Base-by-base conservation (phyloP, 1,140 invertebrate species). In the Macrostomum lignano region DNA sequence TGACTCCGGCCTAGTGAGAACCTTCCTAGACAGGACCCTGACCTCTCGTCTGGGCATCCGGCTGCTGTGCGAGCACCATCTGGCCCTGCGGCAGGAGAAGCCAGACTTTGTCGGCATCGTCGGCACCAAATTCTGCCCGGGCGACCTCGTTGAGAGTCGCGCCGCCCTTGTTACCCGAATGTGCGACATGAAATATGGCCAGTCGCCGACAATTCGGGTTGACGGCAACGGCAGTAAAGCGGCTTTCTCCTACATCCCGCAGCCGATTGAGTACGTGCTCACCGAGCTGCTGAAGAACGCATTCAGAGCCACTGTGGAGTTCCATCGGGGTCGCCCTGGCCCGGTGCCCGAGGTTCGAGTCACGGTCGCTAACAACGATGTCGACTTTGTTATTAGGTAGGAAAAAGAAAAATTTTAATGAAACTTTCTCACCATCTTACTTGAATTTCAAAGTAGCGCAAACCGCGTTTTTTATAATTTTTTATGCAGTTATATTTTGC, bases 241-340 rank as follows among this genome's bases (percentile, higher is more conserved):
- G 21, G 49, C 49, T 5, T 67, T 68, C 45, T 65, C 65, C 1
- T 68, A 67, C 41, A 65, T 56, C 19, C 40, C 49, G 14, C 52
- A 51, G 19, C 64, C 64, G 6, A 42, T 66, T 20, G 66, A 68
- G 40, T 68, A 68, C 41, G 67, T 68, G 22, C 41, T 68, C 9
- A 61, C 62, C 5, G 66, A 68, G 47, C 39, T 68, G 19, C 42
- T 68, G n/a, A 68, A 68, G 44, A 68, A 68, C 54, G 60, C 66
- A 13, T 49, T 15, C 44, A 61, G 65, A 42, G 63, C 66, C 3
- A 64, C 63, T 4, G 47, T 66, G 32, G 66, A n/a, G n/a, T n/a
- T n/a, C n/a, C n/a, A n/a, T n/a, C n/a, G n/a, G n/a, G n/a, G n/a
- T n/a, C n/a, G n/a, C n/a, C n/a, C n/a, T n/a, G n/a, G n/a, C 6